Base-by-base conservation (phyloP, 2,113 vertebrate genomes). In the Reinhardtius hippoglossoides region DNA sequence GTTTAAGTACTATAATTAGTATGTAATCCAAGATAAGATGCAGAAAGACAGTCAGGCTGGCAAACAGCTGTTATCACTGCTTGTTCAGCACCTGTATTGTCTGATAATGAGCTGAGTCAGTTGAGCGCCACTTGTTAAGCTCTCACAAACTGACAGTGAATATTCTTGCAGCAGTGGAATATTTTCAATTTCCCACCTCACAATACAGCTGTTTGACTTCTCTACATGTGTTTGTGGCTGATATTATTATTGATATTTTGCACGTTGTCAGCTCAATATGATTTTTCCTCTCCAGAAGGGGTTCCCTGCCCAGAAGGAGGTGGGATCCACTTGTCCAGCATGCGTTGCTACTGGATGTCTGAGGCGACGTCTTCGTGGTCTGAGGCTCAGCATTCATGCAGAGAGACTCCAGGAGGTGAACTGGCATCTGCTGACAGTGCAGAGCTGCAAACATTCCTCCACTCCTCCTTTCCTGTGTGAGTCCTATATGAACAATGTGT, bases 291-390 rank as follows among this genome's bases (percentile, higher is more conserved):
- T 65, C 14, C 86, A 94, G 93, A 81, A 67, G 83, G 88, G 31
- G 7, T 21, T 26, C 46, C 61, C 42, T 95, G 95, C 68, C 94
- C 94, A 4, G 80, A 76, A 64, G 92, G 92, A 18, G 82, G 82
- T 18, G 86, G 9, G 76, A 78, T 95, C 73, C 84, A 93, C 62
- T 61, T 77, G 73, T 52, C 24, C 67, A 88, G 87, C 55, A 59
- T 82, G 50, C 84, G 69, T 65, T 96, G 95, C 70, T 95, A 91
- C 76, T 95, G 94, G 95, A 88, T 95, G 20, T 87, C 91, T 52
- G 80, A 74, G 15, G 35, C 24, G n/a, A 55, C 67, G 8, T 87
- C 85, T 7, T 74, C 91, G 0, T 94, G 92, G 93, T 62, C 67
- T n/a, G 83, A 91, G 42, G 94, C 91, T 0, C 87, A 1, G 50